Conservation (phyloP, 2,113 vertebrate species). For the Malurus alboscapulatus region DNA sequence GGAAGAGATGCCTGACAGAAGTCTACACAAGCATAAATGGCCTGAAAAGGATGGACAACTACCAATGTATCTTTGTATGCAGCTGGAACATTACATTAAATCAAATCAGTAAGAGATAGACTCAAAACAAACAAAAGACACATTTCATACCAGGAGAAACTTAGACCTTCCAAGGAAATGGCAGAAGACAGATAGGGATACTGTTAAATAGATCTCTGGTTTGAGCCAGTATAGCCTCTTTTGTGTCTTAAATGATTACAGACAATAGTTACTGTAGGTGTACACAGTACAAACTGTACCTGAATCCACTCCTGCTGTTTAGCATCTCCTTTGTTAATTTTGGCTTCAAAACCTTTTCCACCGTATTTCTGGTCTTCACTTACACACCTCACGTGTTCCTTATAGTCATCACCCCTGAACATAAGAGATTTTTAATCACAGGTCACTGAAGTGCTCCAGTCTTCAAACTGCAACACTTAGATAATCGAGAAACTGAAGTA, state of each 20-base stretch:
- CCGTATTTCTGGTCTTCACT: constrained; percentile 96
- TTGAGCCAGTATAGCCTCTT: neutral
- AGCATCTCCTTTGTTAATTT: constrained; percentile 87
- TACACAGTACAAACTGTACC: constrained; percentile 59
- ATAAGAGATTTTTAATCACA: neutral
- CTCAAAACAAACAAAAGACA: neutral
- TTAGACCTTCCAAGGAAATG: neutral
- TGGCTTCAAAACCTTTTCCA: constrained; percentile 88
- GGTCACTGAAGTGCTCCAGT: neutral
- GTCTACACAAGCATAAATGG: neutral
- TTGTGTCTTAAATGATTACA: neutral
- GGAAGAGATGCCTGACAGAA: neutral
- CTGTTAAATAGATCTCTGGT: neutral
- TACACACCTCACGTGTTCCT: constrained; percentile 84
- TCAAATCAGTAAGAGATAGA: neutral
- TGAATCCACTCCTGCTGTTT: constrained; percentile 96
- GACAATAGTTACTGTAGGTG: neutral
- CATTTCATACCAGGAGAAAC: neutral
- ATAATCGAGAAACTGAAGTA: neutral
- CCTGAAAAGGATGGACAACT: neutral
- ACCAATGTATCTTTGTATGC: neutral
- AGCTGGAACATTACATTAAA: neutral
- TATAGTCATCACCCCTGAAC: constrained; percentile 89
- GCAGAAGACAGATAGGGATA: neutral
- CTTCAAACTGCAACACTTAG: neutral